phyloP scores from a whole-genome alignment of 2,888 invertebrate genomes.

The Lymantria dispar region DNA sequence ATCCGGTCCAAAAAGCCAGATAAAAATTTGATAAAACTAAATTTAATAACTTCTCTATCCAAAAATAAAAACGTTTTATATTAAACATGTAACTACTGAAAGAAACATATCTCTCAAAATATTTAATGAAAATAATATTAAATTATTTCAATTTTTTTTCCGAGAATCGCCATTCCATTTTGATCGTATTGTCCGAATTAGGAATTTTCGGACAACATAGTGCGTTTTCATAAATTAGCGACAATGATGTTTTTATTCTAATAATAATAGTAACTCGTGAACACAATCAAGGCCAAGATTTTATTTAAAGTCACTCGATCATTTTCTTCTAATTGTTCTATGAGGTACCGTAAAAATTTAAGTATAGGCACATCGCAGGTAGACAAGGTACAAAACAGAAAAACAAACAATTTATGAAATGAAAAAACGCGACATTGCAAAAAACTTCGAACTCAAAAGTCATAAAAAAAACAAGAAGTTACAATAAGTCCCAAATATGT shows the following conservation, averaged over 20 bases:
- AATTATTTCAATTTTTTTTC: neutral
- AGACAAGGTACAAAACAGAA: neutral
- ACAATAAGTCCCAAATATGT: conserved; percentile 14
- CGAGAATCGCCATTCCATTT: neutral
- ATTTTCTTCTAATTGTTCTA: neutral
- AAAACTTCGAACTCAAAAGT: conserved; percentile 1
- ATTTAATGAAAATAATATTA: conserved; percentile 2
- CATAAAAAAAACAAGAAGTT: conserved; percentile 6
- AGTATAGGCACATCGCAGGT: conserved; percentile 2
- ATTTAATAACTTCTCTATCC: neutral
- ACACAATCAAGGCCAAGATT: neutral
- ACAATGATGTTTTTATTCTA: neutral
- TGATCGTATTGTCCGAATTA: neutral
- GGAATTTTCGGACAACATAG: neutral
- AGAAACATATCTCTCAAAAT: neutral
- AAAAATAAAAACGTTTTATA: neutral
- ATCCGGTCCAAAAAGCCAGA: neutral
- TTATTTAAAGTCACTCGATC: neutral
- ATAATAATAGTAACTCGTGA: neutral
- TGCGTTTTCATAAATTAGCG: neutral
- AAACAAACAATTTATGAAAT: conserved; percentile 1
- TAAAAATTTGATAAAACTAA: neutral
- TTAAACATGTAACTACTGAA: neutral
- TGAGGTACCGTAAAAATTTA: neutral
- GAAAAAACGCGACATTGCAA: neutral